Percentiles rank a stretch among this genome's conserved stretches.
Evolutionary conservation across 2,888 invertebrate species (phyloP).

Genomic region (Sceliomorpha sp.): DNA sequence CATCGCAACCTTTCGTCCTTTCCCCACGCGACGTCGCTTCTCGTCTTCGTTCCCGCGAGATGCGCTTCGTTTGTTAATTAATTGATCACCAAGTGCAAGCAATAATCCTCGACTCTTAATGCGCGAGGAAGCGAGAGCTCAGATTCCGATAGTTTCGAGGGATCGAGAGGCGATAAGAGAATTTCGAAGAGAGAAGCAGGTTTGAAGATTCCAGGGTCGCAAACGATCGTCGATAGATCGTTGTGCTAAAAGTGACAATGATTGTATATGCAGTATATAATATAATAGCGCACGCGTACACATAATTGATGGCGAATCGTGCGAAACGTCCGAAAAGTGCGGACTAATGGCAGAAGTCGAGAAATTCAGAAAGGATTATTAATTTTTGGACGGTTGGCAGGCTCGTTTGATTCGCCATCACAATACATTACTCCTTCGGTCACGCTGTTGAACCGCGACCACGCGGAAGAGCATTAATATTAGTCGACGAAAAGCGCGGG

Average conservation of each 20-base stretch:
- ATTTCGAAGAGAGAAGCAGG: too few relatives aligned
- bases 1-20: constrained; percentile 21
- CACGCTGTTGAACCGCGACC: constrained; percentile 2
- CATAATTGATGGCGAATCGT: too few relatives aligned
- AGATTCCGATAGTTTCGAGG: background rate
- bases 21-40: constrained; percentile 18
- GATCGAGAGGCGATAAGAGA: too few relatives aligned
- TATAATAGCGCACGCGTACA: too few relatives aligned
- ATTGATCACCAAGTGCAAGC: constrained; percentile 33
- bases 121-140: constrained; percentile 21
- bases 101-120: constrained; percentile 22
- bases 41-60: constrained; percentile 2
- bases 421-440: constrained; percentile 2
- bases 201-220: too few relatives aligned
- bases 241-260: too few relatives aligned
- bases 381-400: background rate
- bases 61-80: constrained; percentile 37
- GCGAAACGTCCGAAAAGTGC: too few relatives aligned
- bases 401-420: background rate
- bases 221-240: too few relatives aligned
- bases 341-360: too few relatives aligned
- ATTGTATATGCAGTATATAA: too few relatives aligned
- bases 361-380: background rate
- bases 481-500: constrained; percentile 40
- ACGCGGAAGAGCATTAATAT: constrained; percentile 48